Base-by-base conservation (phyloP, 2,888 invertebrate species). In the Clanis bilineata region DNA sequence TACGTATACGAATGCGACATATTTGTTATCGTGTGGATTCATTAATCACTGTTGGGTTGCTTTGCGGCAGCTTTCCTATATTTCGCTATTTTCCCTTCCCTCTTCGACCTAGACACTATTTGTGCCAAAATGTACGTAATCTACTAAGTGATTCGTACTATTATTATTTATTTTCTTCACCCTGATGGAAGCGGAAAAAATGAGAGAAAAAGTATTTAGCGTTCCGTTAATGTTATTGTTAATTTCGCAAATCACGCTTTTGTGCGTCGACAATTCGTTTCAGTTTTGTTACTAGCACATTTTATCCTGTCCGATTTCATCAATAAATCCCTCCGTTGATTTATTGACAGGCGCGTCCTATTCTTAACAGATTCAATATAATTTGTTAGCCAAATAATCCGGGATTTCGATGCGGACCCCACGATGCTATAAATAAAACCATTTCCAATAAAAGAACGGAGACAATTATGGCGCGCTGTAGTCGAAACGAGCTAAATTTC, bases 381-480 rank as follows among this genome's bases (percentile, higher is more conserved):
- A 91, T 91, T 92, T 92, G 92, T 92, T 90, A 91, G 86, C 89
- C 88, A 91, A 92, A 91, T 91, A 91, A 91, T 91, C 90, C 90
- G 77, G 86, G 87, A 85, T 90, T 89, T 85, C 69, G 82, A 81
- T 86, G 87, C 83, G 72, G 63, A 72, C 77, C 78, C 80, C 74
- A 73, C 71, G 62, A 65, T 70, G 74, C 70, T 71, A 79, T 79
- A 77, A 80, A 80, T 80, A 78, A 81, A 80, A 79, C 67, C 75
- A 71, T 73, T 78, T 70, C 72, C 70, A 80, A 88, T 88, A 88
- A 87, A 88, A 83, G 85, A 82, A 79, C 77, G 79, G 78, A 84
- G 85, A 88, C 89, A 89, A 90, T 90, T 89, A 90, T 85, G 76
- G 80, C 76, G 69, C 79, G 82, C 77, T 82, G 83, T 79, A 82